phyloP scores from a whole-genome alignment of 2,113 vertebrate genomes.

The Mola mola region DNA sequence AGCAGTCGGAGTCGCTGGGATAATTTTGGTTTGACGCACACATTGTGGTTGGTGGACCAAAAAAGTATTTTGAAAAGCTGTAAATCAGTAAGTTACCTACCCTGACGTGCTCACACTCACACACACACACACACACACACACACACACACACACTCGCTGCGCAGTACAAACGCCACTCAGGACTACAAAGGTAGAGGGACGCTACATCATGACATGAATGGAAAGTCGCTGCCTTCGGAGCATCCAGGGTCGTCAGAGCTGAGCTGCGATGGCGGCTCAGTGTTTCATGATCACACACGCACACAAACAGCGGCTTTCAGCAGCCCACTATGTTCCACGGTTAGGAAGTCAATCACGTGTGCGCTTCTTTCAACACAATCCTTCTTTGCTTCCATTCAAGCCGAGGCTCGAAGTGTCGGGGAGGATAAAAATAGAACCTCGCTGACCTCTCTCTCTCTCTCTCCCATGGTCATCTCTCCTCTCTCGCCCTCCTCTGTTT shows the following conservation, averaged over 20 bases:
- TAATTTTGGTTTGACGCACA: conserved; percentile 34
- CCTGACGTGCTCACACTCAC: not conserved
- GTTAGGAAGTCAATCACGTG: conserved; percentile 45
- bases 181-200: too few species aligned
- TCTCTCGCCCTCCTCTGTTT: not conserved
- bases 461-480: not conserved
- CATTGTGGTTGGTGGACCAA: conserved; percentile 24
- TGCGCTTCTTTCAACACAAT: conserved; percentile 50
- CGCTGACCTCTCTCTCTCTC: conserved; percentile 16
- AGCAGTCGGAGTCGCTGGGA: too few species aligned
- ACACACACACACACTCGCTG: conserved; percentile 18
- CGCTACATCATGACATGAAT: too few species aligned
- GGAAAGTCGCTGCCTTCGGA: too few species aligned
- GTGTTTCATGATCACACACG: too few species aligned
- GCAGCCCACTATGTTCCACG: conserved; percentile 35
- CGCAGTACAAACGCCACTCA: conserved; percentile 24
- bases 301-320: too few species aligned
- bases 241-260: too few species aligned
- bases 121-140: conserved; percentile 16
- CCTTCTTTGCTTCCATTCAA: conserved; percentile 49
- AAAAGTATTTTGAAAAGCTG: conserved; percentile 4
- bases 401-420: conserved; percentile 36
- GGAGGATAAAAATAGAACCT: conserved; percentile 60
- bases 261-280: too few species aligned
- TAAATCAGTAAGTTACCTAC: conserved; percentile 38